These are phyloP conservation scores for Sinhomidia bicolor DNA, from an alignment of 2,888 invertebrate genomes.

Conservation along the genomic window DNA sequence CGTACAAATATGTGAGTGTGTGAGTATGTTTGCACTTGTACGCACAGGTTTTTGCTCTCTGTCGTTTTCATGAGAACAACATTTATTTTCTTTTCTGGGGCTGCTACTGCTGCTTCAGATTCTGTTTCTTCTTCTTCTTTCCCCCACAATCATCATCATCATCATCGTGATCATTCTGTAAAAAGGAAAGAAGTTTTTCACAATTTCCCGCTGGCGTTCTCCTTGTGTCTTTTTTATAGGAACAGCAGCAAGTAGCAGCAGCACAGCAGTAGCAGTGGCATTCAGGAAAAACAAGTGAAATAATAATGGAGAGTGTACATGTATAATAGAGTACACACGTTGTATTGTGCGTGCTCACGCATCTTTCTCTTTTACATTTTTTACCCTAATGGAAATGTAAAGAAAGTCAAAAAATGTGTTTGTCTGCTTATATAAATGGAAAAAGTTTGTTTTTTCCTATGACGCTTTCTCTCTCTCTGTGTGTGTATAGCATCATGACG, in stretches of 20 bases:
- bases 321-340: neutral
- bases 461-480: too few relatives aligned
- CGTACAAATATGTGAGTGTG: neutral
- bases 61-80: neutral
- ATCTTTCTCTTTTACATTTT: constrained; percentile 41
- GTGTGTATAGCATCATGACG: neutral
- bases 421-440: neutral
- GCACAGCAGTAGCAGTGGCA: too few relatives aligned
- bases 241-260: neutral
- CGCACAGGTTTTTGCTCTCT: neutral
- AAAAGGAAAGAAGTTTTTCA: neutral
- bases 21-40: too few relatives aligned
- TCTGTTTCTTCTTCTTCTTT: neutral
- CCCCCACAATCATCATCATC: constrained; percentile 1
- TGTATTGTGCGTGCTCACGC: constrained; percentile 53
- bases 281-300: constrained; percentile 31
- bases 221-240: neutral
- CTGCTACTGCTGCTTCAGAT: neutral
- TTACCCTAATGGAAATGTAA: neutral
- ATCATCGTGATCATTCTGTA: too few relatives aligned
- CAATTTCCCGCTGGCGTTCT: neutral
- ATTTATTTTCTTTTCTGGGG: neutral
- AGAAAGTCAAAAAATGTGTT: constrained; percentile 23
- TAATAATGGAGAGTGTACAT: constrained; percentile 10
- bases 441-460: constrained; percentile 10